Evolutionary conservation across 2,797 vertebrate genomes (phyloP), one percentile per base, ranked within the genome.

Genomic region (Cirrhinus mrigala): DNA sequence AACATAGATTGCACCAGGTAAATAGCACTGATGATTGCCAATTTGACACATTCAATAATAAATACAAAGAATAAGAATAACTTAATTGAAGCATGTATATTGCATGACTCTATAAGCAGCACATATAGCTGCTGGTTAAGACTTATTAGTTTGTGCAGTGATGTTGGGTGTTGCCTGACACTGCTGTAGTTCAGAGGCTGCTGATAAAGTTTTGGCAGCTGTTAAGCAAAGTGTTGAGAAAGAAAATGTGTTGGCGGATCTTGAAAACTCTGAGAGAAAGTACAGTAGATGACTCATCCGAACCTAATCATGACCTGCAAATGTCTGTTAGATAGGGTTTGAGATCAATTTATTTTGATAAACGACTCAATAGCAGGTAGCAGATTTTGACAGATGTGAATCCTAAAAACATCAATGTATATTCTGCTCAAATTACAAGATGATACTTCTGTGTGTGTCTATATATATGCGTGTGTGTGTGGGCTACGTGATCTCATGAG

Each of bases 161-260:
- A 62, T 78, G n/a, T 46, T 62, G 76, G 22, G 4, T 46, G 37
- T 37, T 24, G 14, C 37, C 22, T 62, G 76, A 62, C 56, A 62
- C n/a, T 62, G 22, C 22, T 60, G 27, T 4, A 62, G 76, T 78
- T 62, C 46, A 15, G 37, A 46, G 37, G 56, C 37, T 62, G n/a
- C 27, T 60, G 56, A 78, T 46, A 78, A 78, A 78, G 76, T 78
- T 78, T 46, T 46, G 56, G n/a, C n/a, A 27, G 76, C 8, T 62
- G n/a, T 78, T 78, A 60, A 77, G 56, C 22, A 44, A 62, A 78
- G 76, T 46, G 15, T 27, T 60, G 12, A 58, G 52, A 77, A n/a
- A 8, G 29, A 77, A 56, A 58, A 40, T 15, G 33, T 77, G 75
- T 77, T 58, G 75, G 75, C 12, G 22, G 54, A 78, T 78, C 14